Percentiles rank a stretch among this genome's conserved stretches.
Conservation (phyloP, 2,797 vertebrate genomes). For the Chromis chromis region DNA sequence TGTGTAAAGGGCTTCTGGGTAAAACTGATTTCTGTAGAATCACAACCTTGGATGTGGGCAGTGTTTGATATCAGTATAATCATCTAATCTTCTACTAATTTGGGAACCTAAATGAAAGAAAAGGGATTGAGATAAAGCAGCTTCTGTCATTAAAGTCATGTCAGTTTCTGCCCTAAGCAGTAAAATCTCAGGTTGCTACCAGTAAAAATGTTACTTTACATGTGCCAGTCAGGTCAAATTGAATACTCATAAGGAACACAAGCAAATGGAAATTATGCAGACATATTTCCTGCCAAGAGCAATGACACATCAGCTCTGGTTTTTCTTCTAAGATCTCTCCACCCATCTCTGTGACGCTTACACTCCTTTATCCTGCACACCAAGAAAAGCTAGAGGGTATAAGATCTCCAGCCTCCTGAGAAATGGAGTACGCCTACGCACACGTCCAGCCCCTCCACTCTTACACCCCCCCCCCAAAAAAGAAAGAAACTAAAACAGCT, state of each 20-base stretch:
- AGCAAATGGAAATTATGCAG: constrained; percentile 13
- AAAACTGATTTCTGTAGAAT: constrained; percentile 52
- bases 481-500: constrained; percentile 77
- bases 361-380: constrained; percentile 34
- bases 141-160: constrained; percentile 22
- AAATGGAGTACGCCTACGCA: constrained; percentile 67
- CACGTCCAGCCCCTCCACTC: constrained; percentile 46
- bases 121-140: constrained; percentile 41
- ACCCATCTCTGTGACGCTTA: constrained; percentile 14
- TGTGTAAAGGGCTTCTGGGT: constrained; percentile 58
- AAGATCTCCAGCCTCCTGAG: constrained; percentile 57
- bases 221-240: not conserved
- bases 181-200: constrained; percentile 1
- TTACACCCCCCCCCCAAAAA: constrained; percentile 44
- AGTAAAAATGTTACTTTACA: constrained; percentile 23
- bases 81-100: constrained; percentile 64
- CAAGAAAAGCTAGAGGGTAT: constrained; percentile 39
- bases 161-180: constrained; percentile 13
- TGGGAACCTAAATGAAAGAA: constrained; percentile 42
- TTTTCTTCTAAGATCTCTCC: constrained; percentile 36
- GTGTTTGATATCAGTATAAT: constrained; percentile 75
- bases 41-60: constrained; percentile 76
- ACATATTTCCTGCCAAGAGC: constrained; percentile 43
- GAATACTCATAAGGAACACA: constrained; percentile 14
- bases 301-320: constrained; percentile 15